phyloP scores from a whole-genome alignment of 1,140 invertebrate genomes.

The Euschistus heros region DNA sequence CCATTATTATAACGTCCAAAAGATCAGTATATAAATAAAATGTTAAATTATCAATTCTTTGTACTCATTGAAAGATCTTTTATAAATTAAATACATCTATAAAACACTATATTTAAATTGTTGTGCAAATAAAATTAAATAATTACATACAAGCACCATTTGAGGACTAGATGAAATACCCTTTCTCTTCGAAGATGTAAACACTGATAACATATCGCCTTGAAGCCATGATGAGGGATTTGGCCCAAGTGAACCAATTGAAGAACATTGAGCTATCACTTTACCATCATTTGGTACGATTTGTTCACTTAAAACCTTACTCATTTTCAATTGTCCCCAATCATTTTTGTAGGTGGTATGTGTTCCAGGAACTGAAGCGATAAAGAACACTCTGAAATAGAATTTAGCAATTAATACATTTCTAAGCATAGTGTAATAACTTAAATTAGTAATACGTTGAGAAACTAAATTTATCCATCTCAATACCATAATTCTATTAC shows the following conservation, averaged over 20 bases:
- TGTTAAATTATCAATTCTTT: not conserved
- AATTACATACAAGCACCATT: conserved; percentile 34
- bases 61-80: not conserved
- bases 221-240: conserved; percentile 57
- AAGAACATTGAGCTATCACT: conserved; percentile 76
- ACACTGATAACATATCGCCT: conserved; percentile 50
- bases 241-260: conserved; percentile 74
- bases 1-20: no score
- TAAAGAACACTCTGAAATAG: conserved; percentile 61
- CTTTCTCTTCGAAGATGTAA: conserved; percentile 19
- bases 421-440: not conserved
- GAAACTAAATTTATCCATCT: no score
- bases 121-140: conserved; percentile 21
- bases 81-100: not conserved
- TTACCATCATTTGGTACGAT: conserved; percentile 34
- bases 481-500: no score
- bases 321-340: conserved; percentile 61
- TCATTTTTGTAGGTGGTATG: conserved; percentile 46
- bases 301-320: conserved; percentile 35
- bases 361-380: conserved; percentile 72
- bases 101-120: not conserved
- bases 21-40: no score
- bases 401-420: conserved; percentile 13
- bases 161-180: conserved; percentile 18
- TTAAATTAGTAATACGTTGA: not conserved